Evolutionary conservation across 35 echinoderm and acorn worm species (phyloP), one percentile per base, ranked within the genome.

Genomic region (Hemicentrotus pulcherrimus): DNA sequence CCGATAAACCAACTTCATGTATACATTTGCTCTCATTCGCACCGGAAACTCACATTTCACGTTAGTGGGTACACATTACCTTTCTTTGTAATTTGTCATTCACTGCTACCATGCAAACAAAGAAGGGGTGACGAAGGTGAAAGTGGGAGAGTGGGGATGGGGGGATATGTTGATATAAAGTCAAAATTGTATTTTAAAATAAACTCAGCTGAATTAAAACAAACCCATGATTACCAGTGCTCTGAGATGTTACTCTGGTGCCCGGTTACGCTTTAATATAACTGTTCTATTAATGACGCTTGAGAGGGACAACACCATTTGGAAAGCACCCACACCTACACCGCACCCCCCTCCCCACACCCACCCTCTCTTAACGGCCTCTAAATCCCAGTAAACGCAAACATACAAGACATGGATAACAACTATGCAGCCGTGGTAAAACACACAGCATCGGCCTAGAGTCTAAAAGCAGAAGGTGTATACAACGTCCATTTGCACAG

Each of bases 401-500:
- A 70, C 61, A 70, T 19, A 70, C 16, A 70, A 70, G 61, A 70
- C 61, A 70, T 70, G 61, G 61, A 70, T 70, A 70, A 70, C 61
- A 70, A 70, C 61, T 70, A 70, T 24, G 22, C 61, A 70, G 61
- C 24, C 61, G 61, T 28, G 61, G 16, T 59, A 59, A 59, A 70
- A 70, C 61, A 28, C 61, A 70, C 61, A 70, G 61, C 5, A 70
- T 28, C 18, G 61, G 61, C 18, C 61, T 6, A 24, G 61, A 70
- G 61, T 16, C 18, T 70, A 28, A 70, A 70, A 70, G 24, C 61
- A 70, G 61, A 70, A 70, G 61, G 61, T 19, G 13, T 28, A 18
- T 86, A 28, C 32, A 32, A 86, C 0, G 85, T 89, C 45, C 87
- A 89, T 89, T 89, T 89, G 87, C 87, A 89, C 45, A 89, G 31